Base-by-base conservation (phyloP, 2,888 invertebrate species). In the Chaetoderma sp. region DNA sequence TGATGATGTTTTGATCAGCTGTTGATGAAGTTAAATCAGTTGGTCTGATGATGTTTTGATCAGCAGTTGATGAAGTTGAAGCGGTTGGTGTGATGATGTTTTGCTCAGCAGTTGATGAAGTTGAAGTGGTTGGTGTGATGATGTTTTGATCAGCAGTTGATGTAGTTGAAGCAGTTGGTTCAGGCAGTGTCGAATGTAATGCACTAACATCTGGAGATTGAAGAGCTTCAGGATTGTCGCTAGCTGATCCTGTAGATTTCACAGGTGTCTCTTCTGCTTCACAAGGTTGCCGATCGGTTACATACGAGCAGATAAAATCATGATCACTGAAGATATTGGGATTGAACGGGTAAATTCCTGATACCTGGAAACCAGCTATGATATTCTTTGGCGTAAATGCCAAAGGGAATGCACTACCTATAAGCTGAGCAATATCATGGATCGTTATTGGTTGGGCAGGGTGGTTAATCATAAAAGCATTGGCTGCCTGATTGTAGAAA, bases 401-500 rank as follows among this genome's bases (percentile, higher is more conserved):
- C 33, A 60, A 62, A 0, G 49, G 27, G 27, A 47, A 47, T 0
- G 63, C 57, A 32, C 25, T 55, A 18, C 45, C 57, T 32, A 62
- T 64, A 28, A 67, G 27, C 16, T 4, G n/a, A 25, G 33, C 45
- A 1, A 67, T 58, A 2, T 67, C 32, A 44, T 55, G 58, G 28
- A 16, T 59, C 5, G 67, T 63, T 18, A 63, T 59, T 4, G n/a
- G 16, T 13, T 42, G 54, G 8, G 65, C 65, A 30, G 63, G 56
- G 30, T 68, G 27, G n/a, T 16, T 18, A 0, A 16, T 18, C 61
- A 68, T 44, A 18, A 44, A 68, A 5, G 8, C 1, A 1, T 61
- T 18, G 32, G 64, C 56, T 49, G 64, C 60, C 13, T 28, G 10
- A 44, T 68, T 61, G 28, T 68, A 68, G 42, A 50, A 65, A 8